Conservation (phyloP, 2,113 vertebrate species). For the Callopanchax toddi region DNA sequence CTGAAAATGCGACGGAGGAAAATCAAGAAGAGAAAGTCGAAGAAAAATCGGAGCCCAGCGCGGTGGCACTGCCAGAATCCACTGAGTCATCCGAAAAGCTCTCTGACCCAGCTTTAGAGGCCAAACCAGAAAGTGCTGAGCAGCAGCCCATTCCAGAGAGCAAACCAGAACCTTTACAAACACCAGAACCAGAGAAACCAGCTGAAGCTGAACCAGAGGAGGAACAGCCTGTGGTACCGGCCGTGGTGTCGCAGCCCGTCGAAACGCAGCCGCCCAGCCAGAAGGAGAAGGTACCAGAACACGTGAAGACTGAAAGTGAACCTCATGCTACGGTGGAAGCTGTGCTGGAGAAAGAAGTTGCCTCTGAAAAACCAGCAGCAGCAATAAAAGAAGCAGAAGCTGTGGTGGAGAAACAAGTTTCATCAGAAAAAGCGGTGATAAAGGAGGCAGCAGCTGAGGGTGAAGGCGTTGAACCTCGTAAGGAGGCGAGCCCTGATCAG, state of each 20-base stretch:
- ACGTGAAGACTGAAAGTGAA: constrained; percentile 18
- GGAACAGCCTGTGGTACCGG: constrained; percentile 32
- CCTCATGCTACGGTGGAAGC: neutral
- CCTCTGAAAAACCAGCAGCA: constrained; percentile 20
- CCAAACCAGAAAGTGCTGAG: constrained; percentile 50
- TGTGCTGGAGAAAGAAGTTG: neutral
- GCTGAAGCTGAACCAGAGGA: constrained; percentile 32
- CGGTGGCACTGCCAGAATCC: constrained; percentile 28
- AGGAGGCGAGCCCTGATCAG: constrained; percentile 28
- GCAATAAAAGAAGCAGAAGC: constrained; percentile 1
- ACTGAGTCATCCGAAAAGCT: constrained; percentile 54
- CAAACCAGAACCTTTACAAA: constrained; percentile 47
- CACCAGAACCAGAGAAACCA: constrained; percentile 54
- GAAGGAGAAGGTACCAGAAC: constrained; percentile 12
- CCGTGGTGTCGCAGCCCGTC: neutral
- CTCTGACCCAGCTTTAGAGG: constrained; percentile 29
- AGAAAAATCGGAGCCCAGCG: neutral
- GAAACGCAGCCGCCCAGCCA: constrained; percentile 8
- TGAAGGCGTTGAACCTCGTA: constrained; percentile 5
- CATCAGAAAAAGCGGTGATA: constrained; percentile 6
- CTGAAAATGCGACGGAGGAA: constrained; percentile 21
- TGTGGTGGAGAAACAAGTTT: constrained; percentile 1
- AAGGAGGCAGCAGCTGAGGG: constrained; percentile 5
- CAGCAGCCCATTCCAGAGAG: constrained; percentile 58
- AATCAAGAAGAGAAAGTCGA: constrained; percentile 6